Evolutionary conservation across 2,113 vertebrate species (phyloP), one percentile per base, ranked within the genome.

Genomic region (Hylia prasina): DNA sequence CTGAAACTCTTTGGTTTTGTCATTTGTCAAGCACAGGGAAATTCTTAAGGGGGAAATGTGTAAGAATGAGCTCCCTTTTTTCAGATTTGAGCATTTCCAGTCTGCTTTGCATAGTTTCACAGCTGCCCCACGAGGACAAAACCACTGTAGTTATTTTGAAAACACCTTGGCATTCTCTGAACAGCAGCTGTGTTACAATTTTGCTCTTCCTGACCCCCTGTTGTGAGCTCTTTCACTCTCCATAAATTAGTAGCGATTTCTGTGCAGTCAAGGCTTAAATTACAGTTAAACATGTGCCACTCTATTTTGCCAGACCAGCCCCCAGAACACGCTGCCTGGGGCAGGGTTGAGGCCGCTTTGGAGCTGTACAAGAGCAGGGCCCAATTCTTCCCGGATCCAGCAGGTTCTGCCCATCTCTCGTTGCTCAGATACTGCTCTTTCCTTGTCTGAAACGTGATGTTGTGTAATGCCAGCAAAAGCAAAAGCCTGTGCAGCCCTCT

Each of bases 221-320:
- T 11, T 75, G 88, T n/a, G 91, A 90, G 80, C 91, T 83, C 39
- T 84, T 83, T 84, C 60, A 19, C 76, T 81, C 66, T 45, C 27
- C n/a, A 16, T 84, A 91, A 96, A 92, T 96, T 63, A 91, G 87
- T 69, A 91, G 73, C 81, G 71, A 66, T 95, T 94, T 85, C 76
- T 1, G 0, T 39, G 70, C 48, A 76, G 75, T 77, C 54, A 58
- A 80, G 60, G 54, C 54, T 89, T 78, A 39, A 81, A 71, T 87
- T 79, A 16, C 31, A 58, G 61, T 53, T 68, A 39, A 82, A 51
- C 37, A 7, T 8, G 65, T 65, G 70, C 81, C 10, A 10, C 28
- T 80, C 53, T 75, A 0, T 53, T 79, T 71, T 84, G 69, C 53
- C 31, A 51, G 51, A 22, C 50, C 72, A 40, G 25, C 27, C 35